Conservation (phyloP, 2,113 vertebrate genomes). For the Anhinga anhinga region DNA sequence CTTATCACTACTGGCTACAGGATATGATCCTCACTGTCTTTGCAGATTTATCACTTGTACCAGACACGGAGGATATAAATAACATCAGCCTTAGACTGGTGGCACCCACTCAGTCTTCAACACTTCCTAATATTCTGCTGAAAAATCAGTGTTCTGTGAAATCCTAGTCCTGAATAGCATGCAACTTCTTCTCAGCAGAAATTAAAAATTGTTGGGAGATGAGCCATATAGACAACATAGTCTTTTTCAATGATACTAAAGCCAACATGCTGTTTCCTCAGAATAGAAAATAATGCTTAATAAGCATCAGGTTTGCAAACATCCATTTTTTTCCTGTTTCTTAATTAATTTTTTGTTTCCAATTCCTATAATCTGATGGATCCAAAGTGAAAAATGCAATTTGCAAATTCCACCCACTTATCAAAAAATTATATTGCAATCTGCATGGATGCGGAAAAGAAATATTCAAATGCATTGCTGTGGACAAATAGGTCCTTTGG, state of each 20-base stretch:
- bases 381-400: background rate
- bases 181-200: background rate
- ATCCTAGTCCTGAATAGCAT: background rate
- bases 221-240: background rate
- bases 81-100: background rate
- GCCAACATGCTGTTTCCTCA: background rate
- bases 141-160: background rate
- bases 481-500: background rate
- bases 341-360: background rate
- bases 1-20: background rate
- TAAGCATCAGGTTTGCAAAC: background rate
- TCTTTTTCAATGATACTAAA: background rate
- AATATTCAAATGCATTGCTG: background rate
- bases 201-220: background rate
- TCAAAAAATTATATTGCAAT: background rate
- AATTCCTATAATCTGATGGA: background rate
- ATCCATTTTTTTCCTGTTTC: background rate
- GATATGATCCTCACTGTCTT: background rate
- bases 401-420: background rate
- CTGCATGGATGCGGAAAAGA: background rate
- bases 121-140: background rate
- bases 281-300: background rate
- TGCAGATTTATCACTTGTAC: constrained; percentile 19
- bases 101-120: background rate
- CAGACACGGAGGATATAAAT: background rate